These are phyloP conservation scores for Melanotaenia boesemani DNA, from an alignment of 2,797 vertebrate species.

Conservation along the genomic window DNA sequence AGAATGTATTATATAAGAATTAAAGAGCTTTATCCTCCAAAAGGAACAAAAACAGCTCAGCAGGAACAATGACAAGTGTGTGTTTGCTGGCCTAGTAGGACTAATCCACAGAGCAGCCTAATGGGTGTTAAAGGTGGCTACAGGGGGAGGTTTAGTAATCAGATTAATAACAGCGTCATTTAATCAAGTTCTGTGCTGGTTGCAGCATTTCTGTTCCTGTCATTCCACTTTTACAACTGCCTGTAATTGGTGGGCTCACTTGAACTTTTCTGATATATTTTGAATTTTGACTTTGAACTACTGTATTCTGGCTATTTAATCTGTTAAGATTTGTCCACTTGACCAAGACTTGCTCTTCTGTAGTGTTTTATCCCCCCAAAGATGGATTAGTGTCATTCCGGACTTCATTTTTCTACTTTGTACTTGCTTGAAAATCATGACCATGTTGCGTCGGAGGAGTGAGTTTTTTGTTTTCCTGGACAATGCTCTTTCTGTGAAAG, in stretches of 20 bases:
- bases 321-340: not conserved
- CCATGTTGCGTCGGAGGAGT: conserved; percentile 76
- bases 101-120: conserved; percentile 64
- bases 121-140: conserved; percentile 60
- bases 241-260: not conserved
- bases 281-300: not conserved
- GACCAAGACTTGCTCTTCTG: not conserved
- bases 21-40: conserved; percentile 63
- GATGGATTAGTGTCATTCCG: conserved; percentile 47
- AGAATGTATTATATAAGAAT: conserved; percentile 67
- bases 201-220: conserved; percentile 34
- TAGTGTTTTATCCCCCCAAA: not conserved
- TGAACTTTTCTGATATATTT: conserved; percentile 9
- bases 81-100: conserved; percentile 44
- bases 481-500: conserved; percentile 45
- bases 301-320: not conserved
- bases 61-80: conserved; percentile 76
- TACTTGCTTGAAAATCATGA: conserved; percentile 6
- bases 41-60: conserved; percentile 73
- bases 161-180: conserved; percentile 76
- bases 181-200: conserved; percentile 57
- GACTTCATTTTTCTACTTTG: not conserved
- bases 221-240: conserved; percentile 7
- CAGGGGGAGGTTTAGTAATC: conserved; percentile 68
- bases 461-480: conserved; percentile 78